Conservation (phyloP, 2,113 vertebrate genomes). For the Lathamus discolor region DNA sequence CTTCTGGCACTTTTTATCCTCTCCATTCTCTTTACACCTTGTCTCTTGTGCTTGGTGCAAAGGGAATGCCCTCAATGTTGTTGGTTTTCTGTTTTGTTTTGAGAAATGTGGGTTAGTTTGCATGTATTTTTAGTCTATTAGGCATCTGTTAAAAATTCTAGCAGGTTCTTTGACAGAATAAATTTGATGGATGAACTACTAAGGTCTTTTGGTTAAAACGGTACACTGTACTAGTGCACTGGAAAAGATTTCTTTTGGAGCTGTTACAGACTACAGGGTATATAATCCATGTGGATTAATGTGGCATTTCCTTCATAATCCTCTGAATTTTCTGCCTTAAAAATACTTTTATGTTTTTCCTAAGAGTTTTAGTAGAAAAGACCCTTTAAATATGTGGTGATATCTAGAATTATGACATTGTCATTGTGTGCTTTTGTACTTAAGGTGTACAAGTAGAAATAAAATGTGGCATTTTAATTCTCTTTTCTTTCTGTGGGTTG, state of each 20-base stretch:
- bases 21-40: neutral
- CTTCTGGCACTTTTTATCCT: neutral
- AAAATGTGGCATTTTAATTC: neutral
- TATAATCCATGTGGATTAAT: neutral
- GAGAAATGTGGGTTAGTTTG: neutral
- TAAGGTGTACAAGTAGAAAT: neutral
- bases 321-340: neutral
- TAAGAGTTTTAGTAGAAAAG: neutral
- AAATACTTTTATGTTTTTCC: neutral
- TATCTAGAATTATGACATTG: neutral
- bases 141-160: neutral
- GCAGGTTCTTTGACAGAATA: neutral
- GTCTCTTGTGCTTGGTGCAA: neutral
- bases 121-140: neutral
- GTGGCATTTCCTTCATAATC: constrained; percentile 31
- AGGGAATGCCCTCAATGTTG: neutral
- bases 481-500: neutral
- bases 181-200: constrained; percentile 13
- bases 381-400: neutral
- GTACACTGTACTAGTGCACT: neutral
- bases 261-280: neutral
- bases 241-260: constrained; percentile 25
- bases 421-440: neutral
- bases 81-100: neutral
- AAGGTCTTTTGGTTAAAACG: neutral